Base-by-base conservation (phyloP, 2,113 vertebrate genomes). In the Sciurus niger region DNA sequence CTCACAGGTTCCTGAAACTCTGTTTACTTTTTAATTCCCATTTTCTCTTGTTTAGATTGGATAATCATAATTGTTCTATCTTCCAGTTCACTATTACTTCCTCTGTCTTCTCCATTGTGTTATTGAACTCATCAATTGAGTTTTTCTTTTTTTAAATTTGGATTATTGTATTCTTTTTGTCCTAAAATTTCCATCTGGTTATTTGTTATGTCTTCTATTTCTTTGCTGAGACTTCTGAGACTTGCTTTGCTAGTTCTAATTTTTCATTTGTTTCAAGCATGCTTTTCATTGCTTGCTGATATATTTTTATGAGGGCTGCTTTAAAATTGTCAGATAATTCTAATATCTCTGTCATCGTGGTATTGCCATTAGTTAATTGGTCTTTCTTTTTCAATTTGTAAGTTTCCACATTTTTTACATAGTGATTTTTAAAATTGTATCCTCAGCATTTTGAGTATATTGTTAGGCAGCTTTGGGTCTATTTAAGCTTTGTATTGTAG, bases 301-400 rank as follows among this genome's bases (percentile, higher is more conserved):
- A 4, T 0, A 43, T 89, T 94, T 79, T 89, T 84, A 37, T 68
- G 60, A 83, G n/a, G 28, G 37, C 37, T 84, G 30, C 30, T 76
- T 65, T 84, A 94, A 77, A 84, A 53, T 46, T 46, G 8, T 51
- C 48, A 90, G 48, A 76, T 83, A 63, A 79, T 79, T 94, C 32
- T 89, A 51, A 25, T 48, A 63, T 73, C 28, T 43, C 20, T 73
- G 8, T 58, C 32, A 89, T 74, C 55, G 51, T 88, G 77, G 2
- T 73, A 76, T 67, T 76, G 3, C 17, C 34, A 65, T 85, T 28
- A 48, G 4, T 76, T 67, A 0, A 37, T 34, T 24, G 40, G 1
- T 89, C 13, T 80, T 68, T 89, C 85, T 82, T 17, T 20, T 73
- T 89, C 25, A 89, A 2, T 83, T 65, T 67, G 46, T 83, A 3